Conservation (phyloP, 2,113 vertebrate genomes). For the Corythornis vintsioides region DNA sequence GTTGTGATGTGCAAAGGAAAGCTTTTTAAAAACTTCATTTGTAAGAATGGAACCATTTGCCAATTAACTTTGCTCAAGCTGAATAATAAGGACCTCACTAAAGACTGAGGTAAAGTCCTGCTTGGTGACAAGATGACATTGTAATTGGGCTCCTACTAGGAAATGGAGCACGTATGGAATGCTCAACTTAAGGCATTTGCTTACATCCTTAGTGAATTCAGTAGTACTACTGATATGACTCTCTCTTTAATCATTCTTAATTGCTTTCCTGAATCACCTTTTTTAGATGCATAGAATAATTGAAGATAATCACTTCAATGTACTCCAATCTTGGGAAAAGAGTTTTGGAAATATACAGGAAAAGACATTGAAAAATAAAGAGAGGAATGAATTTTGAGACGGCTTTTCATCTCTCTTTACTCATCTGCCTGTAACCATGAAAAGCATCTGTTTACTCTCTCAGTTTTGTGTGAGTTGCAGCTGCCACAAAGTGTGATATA, state of each 20-base stretch:
- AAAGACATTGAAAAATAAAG: not conserved
- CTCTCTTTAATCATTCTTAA: not conserved
- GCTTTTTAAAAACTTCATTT: not conserved
- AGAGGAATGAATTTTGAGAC: not conserved
- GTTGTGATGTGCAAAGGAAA: not conserved
- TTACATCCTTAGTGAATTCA: not conserved
- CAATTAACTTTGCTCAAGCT: not conserved
- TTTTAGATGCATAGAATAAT: not conserved
- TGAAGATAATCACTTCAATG: not conserved
- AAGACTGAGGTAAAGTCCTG: not conserved
- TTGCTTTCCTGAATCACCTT: not conserved
- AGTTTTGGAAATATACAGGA: not conserved
- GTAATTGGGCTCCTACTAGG: not conserved
- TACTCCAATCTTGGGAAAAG: not conserved
- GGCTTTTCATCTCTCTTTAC: not conserved
- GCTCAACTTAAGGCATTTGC: not conserved
- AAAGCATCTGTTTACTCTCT: not conserved
- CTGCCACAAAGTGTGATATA: not conserved
- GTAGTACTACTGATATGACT: not conserved
- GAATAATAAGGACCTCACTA: not conserved
- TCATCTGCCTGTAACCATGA: not conserved
- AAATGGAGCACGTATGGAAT: accelerated
- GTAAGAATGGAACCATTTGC: not conserved
- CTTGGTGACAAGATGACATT: accelerated
- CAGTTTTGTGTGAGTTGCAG: not conserved